Base-by-base conservation (phyloP, 1,140 invertebrate species). In the Saccostrea echinata region DNA sequence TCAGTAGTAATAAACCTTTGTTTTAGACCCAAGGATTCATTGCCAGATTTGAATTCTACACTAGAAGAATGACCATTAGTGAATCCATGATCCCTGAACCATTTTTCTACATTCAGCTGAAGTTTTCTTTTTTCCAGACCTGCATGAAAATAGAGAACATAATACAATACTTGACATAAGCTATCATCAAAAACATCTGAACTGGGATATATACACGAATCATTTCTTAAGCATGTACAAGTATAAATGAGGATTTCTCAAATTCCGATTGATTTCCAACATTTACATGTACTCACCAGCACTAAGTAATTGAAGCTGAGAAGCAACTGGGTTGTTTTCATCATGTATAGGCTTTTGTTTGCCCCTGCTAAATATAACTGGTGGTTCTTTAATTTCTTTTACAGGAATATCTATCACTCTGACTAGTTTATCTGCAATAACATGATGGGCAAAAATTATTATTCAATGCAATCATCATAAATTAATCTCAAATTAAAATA, bases 101-200 rank as follows among this genome's bases (percentile, higher is more conserved):
- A 76, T 76, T 76, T 76, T 76, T 76, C 68, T 30, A 76, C 68
- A 76, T 76, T 30, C 16, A 76, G 27, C 18, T 76, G 68, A 16
- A 76, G 68, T 76, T 76, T 27, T 76, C 68, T 27, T 30, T 33
- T 76, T 30, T 76, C 30, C 27, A 76, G 27, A 13, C 68, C 68
- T 76, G 27, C 27, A 30, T 16, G 11, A 76, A 30, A 30, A 33
- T 4, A 30, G 55, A 61, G n/a, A 61, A 61, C 2, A 21, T n/a
- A 61, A 61, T 16, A 55, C 11, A 12, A 13, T 57, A 57, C 16
- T 21, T 43, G 35, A 43, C 6, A 3, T 43, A 6, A 3, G 6
- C 6, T 43, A 43, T 3, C 6, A 3, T 43, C 35, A 43, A 6
- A 43, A 43, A 43, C 35, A 43, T 43, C 6, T 43, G 43, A 43